Base-by-base conservation (phyloP, 1,140 invertebrate species). In the Drepana arcuata region DNA sequence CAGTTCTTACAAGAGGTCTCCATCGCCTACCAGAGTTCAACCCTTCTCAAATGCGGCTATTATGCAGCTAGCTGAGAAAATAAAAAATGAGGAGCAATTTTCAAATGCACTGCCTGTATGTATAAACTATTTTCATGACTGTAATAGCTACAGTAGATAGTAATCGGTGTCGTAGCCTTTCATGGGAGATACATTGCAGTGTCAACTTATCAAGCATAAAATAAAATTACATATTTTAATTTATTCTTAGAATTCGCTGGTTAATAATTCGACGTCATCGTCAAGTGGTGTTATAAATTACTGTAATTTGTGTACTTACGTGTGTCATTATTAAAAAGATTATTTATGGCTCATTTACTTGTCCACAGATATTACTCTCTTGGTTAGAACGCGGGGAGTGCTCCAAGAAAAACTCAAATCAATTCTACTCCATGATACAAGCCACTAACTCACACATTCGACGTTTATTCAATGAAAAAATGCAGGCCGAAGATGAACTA, bases 381-480 rank as follows among this genome's bases (percentile, higher is more conserved):
- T 98, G 96, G 96, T 68, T 98, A 44, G 95, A 97, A 62, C 88
- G 94, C 18, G 96, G 96, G 3, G 95, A 97, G 66, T 96, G 95
- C 64, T 93, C 87, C 28, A 96, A 96, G 74, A 87, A 92, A 30
- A 97, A 95, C 75, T 88, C 93, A 2, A 95, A 93, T 60, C 89
- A 88, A 7, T 97, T 98, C 80, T 97, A 97, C 69, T 94, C 93
- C 1, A 95, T 98, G 93, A 94, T 98, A 36, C 95, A 97, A 75
- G 93, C 93, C 9, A 95, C 93, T 0, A 96, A 97, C 82, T 92
- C 93, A 1, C 95, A 97, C 49, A 92, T 97, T 0, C 86, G 94
- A 12, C 83, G 94, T 36, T 80, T 97, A 1, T 86, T 94, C 13
- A 89, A 85, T 35, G 95, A 98, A 67, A 97, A 96, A 80, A 87